Conservation (phyloP, 2,113 vertebrate species). For the Emydocephalus ijimae region DNA sequence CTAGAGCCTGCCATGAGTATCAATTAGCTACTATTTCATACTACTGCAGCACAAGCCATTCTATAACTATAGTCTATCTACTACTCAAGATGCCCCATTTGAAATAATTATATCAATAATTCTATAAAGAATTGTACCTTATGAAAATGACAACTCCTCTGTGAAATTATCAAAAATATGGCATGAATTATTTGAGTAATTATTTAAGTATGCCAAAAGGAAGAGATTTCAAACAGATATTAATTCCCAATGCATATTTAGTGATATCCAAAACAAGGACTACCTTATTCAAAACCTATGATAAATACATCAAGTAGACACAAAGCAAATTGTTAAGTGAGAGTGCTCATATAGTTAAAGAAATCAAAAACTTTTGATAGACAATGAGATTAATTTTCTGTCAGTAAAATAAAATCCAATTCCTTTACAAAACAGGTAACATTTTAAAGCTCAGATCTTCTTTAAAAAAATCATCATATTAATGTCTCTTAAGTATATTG, state of each 20-base stretch:
- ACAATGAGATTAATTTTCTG: background rate
- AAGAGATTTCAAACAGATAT: background rate
- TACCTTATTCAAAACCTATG: background rate
- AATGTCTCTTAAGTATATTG: background rate
- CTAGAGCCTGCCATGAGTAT: background rate
- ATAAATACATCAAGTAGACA: background rate
- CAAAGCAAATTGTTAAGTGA: background rate
- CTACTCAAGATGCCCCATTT: background rate
- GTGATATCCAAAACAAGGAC: background rate
- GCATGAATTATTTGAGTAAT: background rate
- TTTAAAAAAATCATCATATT: background rate
- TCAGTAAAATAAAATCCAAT: background rate
- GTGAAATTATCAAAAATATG: background rate
- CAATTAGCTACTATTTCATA: background rate
- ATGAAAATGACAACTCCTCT: background rate
- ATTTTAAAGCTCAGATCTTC: background rate
- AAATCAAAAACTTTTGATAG: background rate
- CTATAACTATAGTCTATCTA: background rate
- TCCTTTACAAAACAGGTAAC: background rate
- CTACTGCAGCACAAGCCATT: background rate
- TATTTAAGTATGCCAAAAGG: background rate
- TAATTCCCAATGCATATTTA: background rate
- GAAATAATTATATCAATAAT: background rate
- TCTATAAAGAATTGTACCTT: background rate
- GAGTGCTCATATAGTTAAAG: background rate